Evolutionary conservation across 1,140 invertebrate genomes (phyloP).

Genomic region (Bombus waltoni): DNA sequence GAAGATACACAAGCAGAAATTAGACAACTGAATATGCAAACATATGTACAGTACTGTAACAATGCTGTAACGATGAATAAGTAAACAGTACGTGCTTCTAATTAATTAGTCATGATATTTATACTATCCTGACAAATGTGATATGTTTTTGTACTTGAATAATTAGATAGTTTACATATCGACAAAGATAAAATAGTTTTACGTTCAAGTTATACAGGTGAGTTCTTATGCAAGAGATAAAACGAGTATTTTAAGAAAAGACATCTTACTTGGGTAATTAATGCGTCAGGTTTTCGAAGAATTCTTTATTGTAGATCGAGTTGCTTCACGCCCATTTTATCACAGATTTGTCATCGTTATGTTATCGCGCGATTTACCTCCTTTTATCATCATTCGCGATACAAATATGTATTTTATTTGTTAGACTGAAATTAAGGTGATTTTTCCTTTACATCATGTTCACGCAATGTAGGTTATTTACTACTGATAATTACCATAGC

Average conservation of each 20-base stretch:
- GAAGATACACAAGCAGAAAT: conserved; percentile 12
- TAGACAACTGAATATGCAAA: not conserved
- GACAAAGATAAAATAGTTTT: not conserved
- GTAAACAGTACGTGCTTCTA: not conserved
- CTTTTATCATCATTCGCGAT: conserved; percentile 13
- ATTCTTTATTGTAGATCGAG: not conserved
- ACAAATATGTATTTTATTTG: not conserved
- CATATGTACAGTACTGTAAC: not conserved
- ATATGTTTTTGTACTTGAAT: not conserved
- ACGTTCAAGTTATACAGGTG: not conserved
- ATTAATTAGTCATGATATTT: not conserved
- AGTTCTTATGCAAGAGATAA: not conserved
- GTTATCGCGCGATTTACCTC: conserved; percentile 8
- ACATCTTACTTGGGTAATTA: not conserved
- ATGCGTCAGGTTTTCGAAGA: not conserved
- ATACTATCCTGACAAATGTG: not conserved
- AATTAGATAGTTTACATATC: too few species aligned
- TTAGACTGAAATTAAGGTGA: not conserved
- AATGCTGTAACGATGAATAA: not conserved
- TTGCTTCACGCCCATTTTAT: conserved; percentile 7
- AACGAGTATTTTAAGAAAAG: not conserved
- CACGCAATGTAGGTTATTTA: not conserved
- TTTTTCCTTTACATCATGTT: conserved; percentile 14
- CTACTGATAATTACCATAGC: too few species aligned
- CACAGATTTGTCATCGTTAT: conserved; percentile 5